phyloP scores from a whole-genome alignment of 35 echinoderm and acorn worm species.

The Apostichopus japonicus region DNA sequence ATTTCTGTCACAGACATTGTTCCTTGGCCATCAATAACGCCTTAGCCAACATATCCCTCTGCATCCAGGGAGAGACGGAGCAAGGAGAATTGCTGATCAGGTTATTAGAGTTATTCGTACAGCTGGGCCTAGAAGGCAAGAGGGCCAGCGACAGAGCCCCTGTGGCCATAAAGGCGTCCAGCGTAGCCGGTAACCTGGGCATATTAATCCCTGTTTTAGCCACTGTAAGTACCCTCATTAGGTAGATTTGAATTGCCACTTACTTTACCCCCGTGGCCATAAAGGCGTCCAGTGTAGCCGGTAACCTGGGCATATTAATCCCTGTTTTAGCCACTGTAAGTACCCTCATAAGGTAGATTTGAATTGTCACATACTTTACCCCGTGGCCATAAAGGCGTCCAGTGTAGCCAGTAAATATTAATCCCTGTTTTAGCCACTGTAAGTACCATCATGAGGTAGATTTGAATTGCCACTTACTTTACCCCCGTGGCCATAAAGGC shows the following conservation, averaged over 20 bases:
- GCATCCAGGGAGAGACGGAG: conserved; percentile 78
- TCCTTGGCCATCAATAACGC: conserved; percentile 97
- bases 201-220: conserved; percentile 95
- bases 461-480: too few relatives aligned
- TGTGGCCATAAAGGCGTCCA: conserved; percentile 93
- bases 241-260: too few relatives aligned
- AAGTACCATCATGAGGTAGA: conserved; percentile 28
- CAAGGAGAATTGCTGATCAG: conserved; percentile 88
- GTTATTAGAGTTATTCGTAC: conserved; percentile 93
- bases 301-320: conserved; percentile 94
- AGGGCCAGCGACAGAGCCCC: conserved; percentile 83
- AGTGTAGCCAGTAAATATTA: conserved; percentile 94
- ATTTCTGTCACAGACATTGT: conserved; percentile 80
- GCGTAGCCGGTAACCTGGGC: conserved; percentile 91
- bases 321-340: conserved; percentile 94
- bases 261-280: conserved; percentile 66
- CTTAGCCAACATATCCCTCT: conserved; percentile 94
- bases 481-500: conserved; percentile 89
- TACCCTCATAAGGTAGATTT: background rate
- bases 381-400: conserved; percentile 93
- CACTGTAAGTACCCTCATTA: conserved; percentile 64
- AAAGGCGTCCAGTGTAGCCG: conserved; percentile 95
- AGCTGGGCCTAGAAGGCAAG: conserved; percentile 92
- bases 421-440: conserved; percentile 93
- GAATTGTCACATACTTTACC: too few relatives aligned